Conservation (phyloP, 2,797 vertebrate species). For the Amblyopsis hoosieri region DNA sequence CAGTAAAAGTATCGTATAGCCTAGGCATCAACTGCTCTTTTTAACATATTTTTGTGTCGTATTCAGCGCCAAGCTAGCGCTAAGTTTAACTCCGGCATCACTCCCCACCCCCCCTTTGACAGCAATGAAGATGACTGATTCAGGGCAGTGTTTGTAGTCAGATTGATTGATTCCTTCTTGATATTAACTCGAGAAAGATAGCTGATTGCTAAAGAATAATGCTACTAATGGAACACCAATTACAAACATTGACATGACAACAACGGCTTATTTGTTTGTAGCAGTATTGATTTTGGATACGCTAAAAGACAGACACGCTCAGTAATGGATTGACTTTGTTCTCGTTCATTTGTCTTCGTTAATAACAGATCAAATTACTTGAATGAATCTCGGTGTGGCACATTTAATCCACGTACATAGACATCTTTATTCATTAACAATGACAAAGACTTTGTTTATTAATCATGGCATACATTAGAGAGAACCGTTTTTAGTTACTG, state of each 20-base stretch:
- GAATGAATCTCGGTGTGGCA: conserved; percentile 9
- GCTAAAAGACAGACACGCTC: conserved; percentile 44
- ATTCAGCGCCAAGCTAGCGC: conserved; percentile 38
- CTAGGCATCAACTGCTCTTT: conserved; percentile 25
- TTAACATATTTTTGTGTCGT: conserved; percentile 37
- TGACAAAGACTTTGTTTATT: neutral
- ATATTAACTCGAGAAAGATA: conserved; percentile 32
- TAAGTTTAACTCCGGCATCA: conserved; percentile 35
- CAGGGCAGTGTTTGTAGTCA: conserved; percentile 34
- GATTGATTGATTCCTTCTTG: conserved; percentile 45
- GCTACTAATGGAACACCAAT: conserved; percentile 48
- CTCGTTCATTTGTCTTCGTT: conserved; percentile 22
- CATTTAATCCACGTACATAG: conserved; percentile 12
- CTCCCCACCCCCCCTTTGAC: neutral
- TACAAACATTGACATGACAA: conserved; percentile 26
- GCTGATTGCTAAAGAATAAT: conserved; percentile 48
- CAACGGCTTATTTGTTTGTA: conserved; percentile 28
- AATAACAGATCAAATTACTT: conserved; percentile 23
- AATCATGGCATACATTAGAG: too few species aligned
- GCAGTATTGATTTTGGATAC: conserved; percentile 39
- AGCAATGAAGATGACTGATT: conserved; percentile 25
- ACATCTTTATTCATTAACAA: conserved; percentile 1
- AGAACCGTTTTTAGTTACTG: too few species aligned
- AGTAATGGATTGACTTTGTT: conserved; percentile 12
- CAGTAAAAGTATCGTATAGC: conserved; percentile 37